Evolutionary conservation across 2,797 vertebrate species (phyloP).

Genomic region (Sebastes kiyomatsui): DNA sequence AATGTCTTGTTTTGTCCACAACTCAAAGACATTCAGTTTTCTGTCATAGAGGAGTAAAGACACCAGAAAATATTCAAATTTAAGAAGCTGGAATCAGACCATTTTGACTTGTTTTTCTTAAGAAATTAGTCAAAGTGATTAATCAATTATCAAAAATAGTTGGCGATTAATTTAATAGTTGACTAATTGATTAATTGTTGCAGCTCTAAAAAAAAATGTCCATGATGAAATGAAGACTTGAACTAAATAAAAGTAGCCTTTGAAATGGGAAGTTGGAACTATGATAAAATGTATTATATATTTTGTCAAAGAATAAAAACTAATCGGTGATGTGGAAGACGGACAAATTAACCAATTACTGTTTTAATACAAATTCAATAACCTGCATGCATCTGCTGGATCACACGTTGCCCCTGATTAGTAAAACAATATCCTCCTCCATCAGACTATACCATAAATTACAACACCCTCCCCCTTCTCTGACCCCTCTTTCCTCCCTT

Average conservation of each 20-base stretch:
- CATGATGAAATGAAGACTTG: background rate
- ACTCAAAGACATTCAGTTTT: accelerated
- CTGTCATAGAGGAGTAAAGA: no score
- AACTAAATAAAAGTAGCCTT: background rate
- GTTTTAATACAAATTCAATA: background rate
- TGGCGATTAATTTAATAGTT: no score
- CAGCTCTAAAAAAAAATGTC: background rate
- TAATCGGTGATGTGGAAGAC: background rate
- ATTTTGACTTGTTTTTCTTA: no score
- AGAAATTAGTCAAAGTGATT: no score
- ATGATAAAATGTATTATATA: background rate
- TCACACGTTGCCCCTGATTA: background rate
- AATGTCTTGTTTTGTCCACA: no score
- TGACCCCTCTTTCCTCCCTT: background rate
- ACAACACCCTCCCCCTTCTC: background rate
- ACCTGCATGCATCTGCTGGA: background rate
- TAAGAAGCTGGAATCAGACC: no score
- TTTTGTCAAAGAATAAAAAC: background rate
- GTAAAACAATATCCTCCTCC: background rate
- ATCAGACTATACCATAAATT: background rate
- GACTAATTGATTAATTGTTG: no score
- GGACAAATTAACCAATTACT: background rate
- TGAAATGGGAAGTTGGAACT: background rate
- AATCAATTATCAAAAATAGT: no score
- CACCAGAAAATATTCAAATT: no score